These are phyloP conservation scores for Eupristina koningsbergeri DNA, from an alignment of 1,140 invertebrate species.

Conservation along the genomic window DNA sequence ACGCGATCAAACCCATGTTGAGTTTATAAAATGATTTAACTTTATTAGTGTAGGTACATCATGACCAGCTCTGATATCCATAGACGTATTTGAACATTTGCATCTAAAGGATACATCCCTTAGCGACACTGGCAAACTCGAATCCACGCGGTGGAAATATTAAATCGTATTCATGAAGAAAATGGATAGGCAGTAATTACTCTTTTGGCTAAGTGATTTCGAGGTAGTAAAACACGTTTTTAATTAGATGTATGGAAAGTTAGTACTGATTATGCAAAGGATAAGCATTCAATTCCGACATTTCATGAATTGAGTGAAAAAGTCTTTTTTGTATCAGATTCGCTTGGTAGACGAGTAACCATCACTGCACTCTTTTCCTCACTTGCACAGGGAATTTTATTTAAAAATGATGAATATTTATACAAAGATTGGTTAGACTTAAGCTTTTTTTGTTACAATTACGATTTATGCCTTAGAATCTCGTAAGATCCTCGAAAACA, in stretches of 20 bases:
- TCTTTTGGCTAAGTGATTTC: background rate
- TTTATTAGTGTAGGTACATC: background rate
- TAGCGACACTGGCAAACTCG: background rate
- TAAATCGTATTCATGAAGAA: background rate
- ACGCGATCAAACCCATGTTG: background rate
- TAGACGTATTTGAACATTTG: background rate
- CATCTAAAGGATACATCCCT: background rate
- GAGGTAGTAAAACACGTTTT: background rate
- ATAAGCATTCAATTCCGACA: background rate
- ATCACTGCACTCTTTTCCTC: background rate
- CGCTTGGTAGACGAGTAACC: background rate
- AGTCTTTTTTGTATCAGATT: background rate
- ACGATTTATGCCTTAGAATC: background rate
- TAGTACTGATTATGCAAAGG: background rate
- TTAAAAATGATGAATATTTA: too few relatives aligned
- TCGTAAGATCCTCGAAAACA: background rate
- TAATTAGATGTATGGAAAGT: conserved; percentile 7
- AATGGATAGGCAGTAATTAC: background rate
- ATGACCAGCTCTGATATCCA: background rate
- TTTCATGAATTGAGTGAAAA: background rate
- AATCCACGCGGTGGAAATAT: background rate
- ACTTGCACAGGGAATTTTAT: background rate
- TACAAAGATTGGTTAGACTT: too few relatives aligned
- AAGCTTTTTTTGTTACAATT: too few relatives aligned
- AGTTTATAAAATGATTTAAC: background rate